Evolutionary conservation across 2,113 vertebrate genomes (phyloP).

Genomic region (Thalassoma bifasciatum): DNA sequence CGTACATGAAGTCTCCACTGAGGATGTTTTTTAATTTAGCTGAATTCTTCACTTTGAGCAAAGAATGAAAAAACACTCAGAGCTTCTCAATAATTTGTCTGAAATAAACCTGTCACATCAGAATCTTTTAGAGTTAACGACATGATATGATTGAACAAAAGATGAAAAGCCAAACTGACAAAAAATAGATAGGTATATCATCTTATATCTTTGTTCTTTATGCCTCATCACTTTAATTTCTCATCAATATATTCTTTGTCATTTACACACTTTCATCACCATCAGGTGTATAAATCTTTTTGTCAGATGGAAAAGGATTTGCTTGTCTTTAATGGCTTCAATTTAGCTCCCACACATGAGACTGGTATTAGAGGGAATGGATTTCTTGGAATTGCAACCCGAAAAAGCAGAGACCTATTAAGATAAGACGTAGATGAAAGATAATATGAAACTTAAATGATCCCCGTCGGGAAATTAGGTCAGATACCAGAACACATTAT

Average conservation of each 20-base stretch:
- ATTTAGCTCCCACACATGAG: conserved; percentile 38
- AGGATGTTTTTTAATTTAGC: neutral
- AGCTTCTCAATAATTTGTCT: neutral
- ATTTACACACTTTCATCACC: conserved; percentile 61
- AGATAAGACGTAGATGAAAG: conserved; percentile 67
- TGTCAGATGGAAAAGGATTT: conserved; percentile 45
- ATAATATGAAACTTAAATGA: conserved; percentile 68
- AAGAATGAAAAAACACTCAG: neutral
- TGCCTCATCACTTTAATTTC: conserved; percentile 42
- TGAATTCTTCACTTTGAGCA: neutral
- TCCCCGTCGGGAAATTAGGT: conserved; percentile 60
- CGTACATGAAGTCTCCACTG: neutral
- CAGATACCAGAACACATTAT: conserved; percentile 50
- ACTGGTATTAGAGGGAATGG: conserved; percentile 16
- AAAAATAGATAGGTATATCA: conserved; percentile 23
- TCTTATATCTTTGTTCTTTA: conserved; percentile 21
- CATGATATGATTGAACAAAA: conserved; percentile 3
- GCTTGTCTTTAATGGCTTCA: conserved; percentile 8
- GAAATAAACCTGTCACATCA: conserved; percentile 7
- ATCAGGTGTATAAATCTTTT: conserved; percentile 57
- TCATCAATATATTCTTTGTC: conserved; percentile 46
- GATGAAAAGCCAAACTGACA: conserved; percentile 24
- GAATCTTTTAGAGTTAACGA: neutral
- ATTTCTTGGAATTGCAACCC: conserved; percentile 58
- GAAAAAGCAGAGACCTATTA: conserved; percentile 55